Evolutionary conservation across 2,113 vertebrate species (phyloP).

Genomic region (Apaloderma vittatum): DNA sequence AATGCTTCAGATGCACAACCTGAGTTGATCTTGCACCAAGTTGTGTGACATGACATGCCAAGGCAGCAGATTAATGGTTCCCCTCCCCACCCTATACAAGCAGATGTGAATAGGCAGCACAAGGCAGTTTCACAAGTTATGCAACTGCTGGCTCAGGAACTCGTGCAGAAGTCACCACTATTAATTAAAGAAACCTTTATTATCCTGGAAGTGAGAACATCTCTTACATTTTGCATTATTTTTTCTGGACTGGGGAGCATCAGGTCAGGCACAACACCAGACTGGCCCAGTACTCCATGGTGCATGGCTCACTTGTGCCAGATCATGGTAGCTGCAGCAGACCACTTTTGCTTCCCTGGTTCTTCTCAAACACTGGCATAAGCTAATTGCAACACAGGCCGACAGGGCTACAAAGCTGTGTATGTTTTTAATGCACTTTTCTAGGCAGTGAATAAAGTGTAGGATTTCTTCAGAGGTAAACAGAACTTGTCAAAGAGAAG

Average conservation of each 20-base stretch:
- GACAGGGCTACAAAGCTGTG: not conserved
- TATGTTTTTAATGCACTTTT: not conserved
- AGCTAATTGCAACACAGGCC: not conserved
- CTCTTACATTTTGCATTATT: not conserved
- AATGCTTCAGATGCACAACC: not conserved
- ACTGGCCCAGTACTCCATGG: not conserved
- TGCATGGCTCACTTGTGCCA: accelerated
- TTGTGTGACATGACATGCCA: not conserved
- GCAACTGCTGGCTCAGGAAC: not conserved
- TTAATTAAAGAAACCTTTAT: not conserved
- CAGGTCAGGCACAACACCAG: not conserved
- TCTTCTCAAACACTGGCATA: not conserved
- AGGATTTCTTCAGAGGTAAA: conserved; percentile 6
- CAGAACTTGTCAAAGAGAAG: not conserved
- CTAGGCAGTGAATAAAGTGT: not conserved
- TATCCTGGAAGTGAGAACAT: not conserved
- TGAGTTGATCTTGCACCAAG: not conserved
- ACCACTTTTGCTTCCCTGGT: not conserved
- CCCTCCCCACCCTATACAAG: not conserved
- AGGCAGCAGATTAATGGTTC: not conserved
- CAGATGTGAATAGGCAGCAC: not conserved
- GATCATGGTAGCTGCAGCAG: not conserved
- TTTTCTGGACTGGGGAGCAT: not conserved
- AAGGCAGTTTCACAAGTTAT: not conserved
- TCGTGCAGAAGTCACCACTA: not conserved